Evolutionary conservation across 2,888 invertebrate genomes (phyloP).

Genomic region (Limulus polyphemus): DNA sequence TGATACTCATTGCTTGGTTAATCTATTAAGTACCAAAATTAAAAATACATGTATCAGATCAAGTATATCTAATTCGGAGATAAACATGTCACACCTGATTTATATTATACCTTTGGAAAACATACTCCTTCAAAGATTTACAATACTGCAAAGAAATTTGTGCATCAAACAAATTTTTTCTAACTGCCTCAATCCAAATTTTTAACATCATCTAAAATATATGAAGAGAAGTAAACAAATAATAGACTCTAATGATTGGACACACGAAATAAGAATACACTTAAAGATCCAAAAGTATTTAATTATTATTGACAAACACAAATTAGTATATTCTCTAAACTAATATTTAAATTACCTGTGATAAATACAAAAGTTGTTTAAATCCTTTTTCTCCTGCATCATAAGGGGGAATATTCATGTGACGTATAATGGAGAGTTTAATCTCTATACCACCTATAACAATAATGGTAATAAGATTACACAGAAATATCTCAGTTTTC

Average conservation of each 20-base stretch:
- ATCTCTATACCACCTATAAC: conserved; percentile 19
- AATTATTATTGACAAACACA: background rate
- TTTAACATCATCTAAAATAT: too few relatives aligned
- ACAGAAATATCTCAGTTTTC: too few relatives aligned
- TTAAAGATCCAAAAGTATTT: background rate
- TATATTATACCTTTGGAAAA: too few relatives aligned
- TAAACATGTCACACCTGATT: too few relatives aligned
- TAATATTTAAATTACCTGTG: conserved; percentile 51
- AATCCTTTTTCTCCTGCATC: conserved; percentile 40
- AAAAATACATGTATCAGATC: too few relatives aligned
- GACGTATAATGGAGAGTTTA: conserved; percentile 41
- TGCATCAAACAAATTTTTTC: too few relatives aligned
- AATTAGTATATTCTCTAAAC: background rate
- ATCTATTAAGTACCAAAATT: conserved; percentile 33
- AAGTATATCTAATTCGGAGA: background rate
- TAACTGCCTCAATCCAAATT: too few relatives aligned
- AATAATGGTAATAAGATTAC: background rate
- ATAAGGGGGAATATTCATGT: conserved; percentile 49
- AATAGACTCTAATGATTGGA: too few relatives aligned
- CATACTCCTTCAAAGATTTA: too few relatives aligned
- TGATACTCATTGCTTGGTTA: conserved; percentile 73
- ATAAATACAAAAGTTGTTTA: conserved; percentile 60
- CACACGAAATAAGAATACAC: too few relatives aligned
- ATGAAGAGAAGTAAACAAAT: too few relatives aligned
- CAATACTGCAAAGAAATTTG: too few relatives aligned